Base-by-base conservation (phyloP, 1,140 invertebrate genomes). In the Pemphigus obesinymphae region DNA sequence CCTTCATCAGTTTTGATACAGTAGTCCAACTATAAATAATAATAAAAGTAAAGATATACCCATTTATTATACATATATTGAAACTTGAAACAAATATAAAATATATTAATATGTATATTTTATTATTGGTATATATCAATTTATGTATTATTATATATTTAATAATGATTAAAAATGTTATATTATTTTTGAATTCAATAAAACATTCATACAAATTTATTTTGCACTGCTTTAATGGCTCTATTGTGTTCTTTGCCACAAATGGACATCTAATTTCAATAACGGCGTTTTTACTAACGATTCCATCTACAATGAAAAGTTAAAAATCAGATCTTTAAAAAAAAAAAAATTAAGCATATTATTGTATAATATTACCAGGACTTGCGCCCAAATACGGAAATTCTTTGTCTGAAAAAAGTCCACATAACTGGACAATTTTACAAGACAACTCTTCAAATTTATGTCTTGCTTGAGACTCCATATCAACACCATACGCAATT, bases 231-330 rank as follows among this genome's bases (percentile, higher is more conserved):
- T 72, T 72, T 11, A 45, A 13, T 40, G 10, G 68, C 68, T 11
- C 40, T 10, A 26, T 10, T 43, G 68, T 45, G 23, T 40, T 11
- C 23, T 40, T 40, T 23, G 40, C 66, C 20, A 43, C 68, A 11
- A 23, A 72, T 43, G 68, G 68, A 40, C 68, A 72, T 72, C 45
- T 72, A 23, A 72, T 72, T 72, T 72, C 68, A 4, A 72, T 11
- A 23, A 72, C 45, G 26, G 17, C 40, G 11, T 40, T 13, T 15
- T 43, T 23, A 40, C n/a, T 40, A 72, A 72, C 23, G 8, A 72
- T n/a, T 11, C 68, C 40, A 72, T 72, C 68, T 72, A 45, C 40
- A 43, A 72, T 11, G 13, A 72, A 40, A 29, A 45, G 11, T 45
- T 5, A 23, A 40, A 23, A 72, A n/a, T 72, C 3, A n/a, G n/a